Evolutionary conservation across 2,113 vertebrate genomes (phyloP), one percentile per base, ranked within the genome.

Genomic region (Lagopus muta): DNA sequence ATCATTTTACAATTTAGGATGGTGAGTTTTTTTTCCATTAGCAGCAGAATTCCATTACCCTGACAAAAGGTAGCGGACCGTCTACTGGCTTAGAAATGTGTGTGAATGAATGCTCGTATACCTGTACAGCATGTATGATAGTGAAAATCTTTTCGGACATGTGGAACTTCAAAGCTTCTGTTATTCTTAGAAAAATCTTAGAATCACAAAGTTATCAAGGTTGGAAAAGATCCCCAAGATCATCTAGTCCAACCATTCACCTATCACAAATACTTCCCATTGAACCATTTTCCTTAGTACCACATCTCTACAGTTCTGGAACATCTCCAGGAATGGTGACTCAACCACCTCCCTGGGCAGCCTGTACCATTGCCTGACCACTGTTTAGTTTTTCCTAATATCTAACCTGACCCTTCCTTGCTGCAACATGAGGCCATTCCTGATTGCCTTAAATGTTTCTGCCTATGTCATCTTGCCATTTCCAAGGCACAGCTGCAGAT

Each of bases 41-140:
- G 65, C 30, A 27, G 18, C 2, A 16, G 28, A 13, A 36, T 7
- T 18, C 19, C n/a, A 40, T 45, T 6, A 9, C 8, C 20, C 21
- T 9, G 36, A 47, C 0, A 17, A 48, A 19, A 3, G n/a, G 50
- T 3, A 22, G 42, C 20, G 36, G 45, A 21, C 38, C 2, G 0
- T 7, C 19, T 3, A 22, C 22, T 14, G 57, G 8, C 12, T 30
- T 0, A 30, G 67, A 48, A 64, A 0, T 0, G 11, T 43, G 40
- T 25, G 66, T 52, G 50, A 52, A 27, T 28, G 52, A 30, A 8
- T 13, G 28, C 5, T 3, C n/a, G 1, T 4, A 2, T 2, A 11
- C 24, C 62, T 3, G 38, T 4, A n/a, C 54, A n/a, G 70, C 14
- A 3, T 2, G 2, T 3, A 19, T 0, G 21, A 6, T 27, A 1